Evolutionary conservation across 53 echinoderm and acorn worm genomes (phyloP), one percentile per base, ranked within the genome.

Genomic region (Glandiceps talaboti): DNA sequence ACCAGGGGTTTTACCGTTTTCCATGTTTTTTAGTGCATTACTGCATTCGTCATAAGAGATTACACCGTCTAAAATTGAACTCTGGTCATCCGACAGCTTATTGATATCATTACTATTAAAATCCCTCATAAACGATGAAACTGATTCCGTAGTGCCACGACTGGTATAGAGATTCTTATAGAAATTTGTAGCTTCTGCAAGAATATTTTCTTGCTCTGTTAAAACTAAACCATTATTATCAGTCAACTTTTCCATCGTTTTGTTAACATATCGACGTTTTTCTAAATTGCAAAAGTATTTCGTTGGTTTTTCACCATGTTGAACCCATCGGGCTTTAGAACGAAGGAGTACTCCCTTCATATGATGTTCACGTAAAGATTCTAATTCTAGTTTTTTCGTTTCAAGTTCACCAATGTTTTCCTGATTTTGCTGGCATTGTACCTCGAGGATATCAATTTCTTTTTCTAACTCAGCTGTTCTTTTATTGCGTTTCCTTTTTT

Each of bases 1-100:
- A 26, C 89, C 89, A 14, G 89, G 89, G 0, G 79, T 75, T 75
- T 88, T 88, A n/a, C 79, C 82, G n/a, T n/a, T n/a, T n/a, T n/a
- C n/a, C n/a, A n/a, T n/a, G n/a, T n/a, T n/a, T 20, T 29, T 78
- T 30, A 87, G 79, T 12, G 87, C 82, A 45, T 6, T 12, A 45
- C 64, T 45, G 20, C 64, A 45, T 45, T 45, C 64, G 20, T 45
- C 6, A 45, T 12, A 45, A 12, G 64, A 12, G 6, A 45, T 12
- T 20, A 45, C 6, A 45, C 64, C 64, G 6, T 45, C 64, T 45
- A 45, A 45, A 20, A 12, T 20, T 6, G 6, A 6, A 12, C 64
- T 6, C 20, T 45, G 64, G 6, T 45, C 64, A 20, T 45, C 64
- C 20, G 64, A 45, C 64, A 45, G 20, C 64, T 45, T 45, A 12